These are phyloP conservation scores for Corynorhinus townsendii DNA, from an alignment of 2,113 vertebrate species.

Conservation along the genomic window DNA sequence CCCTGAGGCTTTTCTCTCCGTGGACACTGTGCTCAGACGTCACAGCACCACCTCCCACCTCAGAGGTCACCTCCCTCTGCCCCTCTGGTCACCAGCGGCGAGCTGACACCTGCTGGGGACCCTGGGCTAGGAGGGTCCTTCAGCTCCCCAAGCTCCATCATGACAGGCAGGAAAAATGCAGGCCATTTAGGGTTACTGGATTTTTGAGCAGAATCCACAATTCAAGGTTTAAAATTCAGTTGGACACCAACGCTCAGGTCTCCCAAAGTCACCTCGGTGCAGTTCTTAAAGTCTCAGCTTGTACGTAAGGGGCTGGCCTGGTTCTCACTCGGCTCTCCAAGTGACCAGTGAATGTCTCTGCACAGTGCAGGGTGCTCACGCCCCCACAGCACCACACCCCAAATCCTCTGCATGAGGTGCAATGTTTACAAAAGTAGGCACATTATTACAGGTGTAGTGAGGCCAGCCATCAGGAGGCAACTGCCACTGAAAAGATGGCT, in stretches of 20 bases:
- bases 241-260: background rate
- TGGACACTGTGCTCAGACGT: background rate
- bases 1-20: rapidly evolving
- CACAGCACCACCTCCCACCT: background rate
- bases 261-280: background rate
- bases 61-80: background rate
- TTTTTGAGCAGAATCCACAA: conserved; percentile 54
- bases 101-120: background rate
- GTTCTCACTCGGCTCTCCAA: background rate
- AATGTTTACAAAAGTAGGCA: background rate
- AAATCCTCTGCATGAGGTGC: background rate
- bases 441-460: background rate
- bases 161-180: background rate
- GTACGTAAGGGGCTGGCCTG: background rate
- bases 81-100: background rate
- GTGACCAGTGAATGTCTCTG: background rate
- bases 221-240: conserved; percentile 46
- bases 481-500: background rate
- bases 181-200: conserved; percentile 49
- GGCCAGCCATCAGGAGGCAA: background rate
- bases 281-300: background rate
- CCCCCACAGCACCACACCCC: rapidly evolving
- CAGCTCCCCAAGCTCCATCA: background rate
- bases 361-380: background rate
- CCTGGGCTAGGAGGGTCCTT: background rate